phyloP scores from a whole-genome alignment of 2,113 vertebrate genomes.

The Lonchura striata region DNA sequence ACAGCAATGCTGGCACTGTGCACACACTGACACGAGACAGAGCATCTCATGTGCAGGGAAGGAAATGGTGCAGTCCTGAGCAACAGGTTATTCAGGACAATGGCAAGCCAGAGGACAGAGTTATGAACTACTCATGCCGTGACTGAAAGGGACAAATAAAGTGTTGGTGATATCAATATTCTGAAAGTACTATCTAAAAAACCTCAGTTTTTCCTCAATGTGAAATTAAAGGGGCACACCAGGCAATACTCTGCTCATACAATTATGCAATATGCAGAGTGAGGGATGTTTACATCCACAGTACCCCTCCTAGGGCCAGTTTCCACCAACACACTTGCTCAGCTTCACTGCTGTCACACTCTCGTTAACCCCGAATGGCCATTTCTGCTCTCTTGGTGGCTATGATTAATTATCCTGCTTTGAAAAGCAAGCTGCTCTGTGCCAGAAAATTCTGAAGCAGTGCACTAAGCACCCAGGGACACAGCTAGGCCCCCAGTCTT shows the following conservation, averaged over 20 bases:
- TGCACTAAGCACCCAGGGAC: background rate
- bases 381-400: background rate
- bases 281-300: background rate
- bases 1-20: accelerated
- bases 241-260: background rate
- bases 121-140: accelerated
- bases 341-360: background rate
- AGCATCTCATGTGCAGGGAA: background rate
- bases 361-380: accelerated
- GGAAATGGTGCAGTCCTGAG: background rate
- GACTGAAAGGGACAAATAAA: background rate
- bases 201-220: accelerated
- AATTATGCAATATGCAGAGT: background rate
- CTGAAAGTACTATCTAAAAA: background rate
- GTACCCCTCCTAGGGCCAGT: background rate
- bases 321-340: background rate
- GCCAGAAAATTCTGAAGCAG: background rate
- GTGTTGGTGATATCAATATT: background rate
- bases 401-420: background rate
- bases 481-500: background rate
- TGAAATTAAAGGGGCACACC: background rate
- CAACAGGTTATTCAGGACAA: background rate
- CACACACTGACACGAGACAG: background rate
- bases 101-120: background rate
- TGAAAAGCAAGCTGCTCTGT: background rate